Base-by-base conservation (phyloP, 2,797 vertebrate genomes). In the Oreonectes daqikongensis region DNA sequence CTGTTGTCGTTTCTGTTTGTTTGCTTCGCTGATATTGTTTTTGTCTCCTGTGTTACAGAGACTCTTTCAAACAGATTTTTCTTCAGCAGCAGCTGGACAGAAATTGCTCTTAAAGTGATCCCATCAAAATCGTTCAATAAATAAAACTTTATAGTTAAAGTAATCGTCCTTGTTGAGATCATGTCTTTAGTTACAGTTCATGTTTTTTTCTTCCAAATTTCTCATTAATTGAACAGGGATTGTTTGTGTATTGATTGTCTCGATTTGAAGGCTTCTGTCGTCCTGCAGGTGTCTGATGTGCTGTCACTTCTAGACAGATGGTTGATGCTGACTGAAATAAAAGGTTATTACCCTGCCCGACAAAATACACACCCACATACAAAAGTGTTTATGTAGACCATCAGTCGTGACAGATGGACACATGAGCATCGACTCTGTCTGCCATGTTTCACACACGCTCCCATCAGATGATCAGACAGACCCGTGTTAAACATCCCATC, bases 281-380 rank as follows among this genome's bases (percentile, higher is more conserved):
- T 85, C 84, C 85, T 81, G 26, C 73, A 69, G 79, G 88, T 86
- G 84, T 87, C 82, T 88, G 82, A 77, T 77, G 14, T 78, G 78
- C 72, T 69, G 14, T 90, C 84, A 48, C 85, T 85, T 87, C 86
- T 81, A 86, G 86, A 89, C 91, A 92, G 90, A 91, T 92, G 91
- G 91, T 79, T 85, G 86, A 86, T 87, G 82, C 85, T 67, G 83
- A 79, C 67, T 79, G 84, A 87, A 84, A 81, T 83, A 84, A 86
- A 89, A 87, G 77, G 84, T 87, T 84, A 86, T 78, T 73, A 38
- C 30, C 8, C 59, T 64, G 59, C 67, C 30, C 44, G 38, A 66
- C 22, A 22, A 10, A 42, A 53, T 26, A 12, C 46, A 55, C 50
- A 57, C 24, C 3, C 53, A 30, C 55, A 30, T 15, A 18, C 15